Conservation (phyloP, 1,140 invertebrate genomes). For the Musca vetustissima region DNA sequence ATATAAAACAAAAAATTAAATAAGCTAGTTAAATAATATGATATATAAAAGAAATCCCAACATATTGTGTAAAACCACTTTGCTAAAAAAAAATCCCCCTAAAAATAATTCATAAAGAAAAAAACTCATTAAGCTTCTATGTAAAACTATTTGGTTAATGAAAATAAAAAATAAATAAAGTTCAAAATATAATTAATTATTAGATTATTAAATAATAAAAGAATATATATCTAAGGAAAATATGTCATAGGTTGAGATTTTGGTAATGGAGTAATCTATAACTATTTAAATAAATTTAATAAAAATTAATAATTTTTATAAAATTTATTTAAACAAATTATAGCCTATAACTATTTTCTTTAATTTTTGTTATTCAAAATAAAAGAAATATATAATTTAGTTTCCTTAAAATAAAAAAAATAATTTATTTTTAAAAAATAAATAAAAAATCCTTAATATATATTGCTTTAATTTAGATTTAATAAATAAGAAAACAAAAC, state of each 20-base stretch:
- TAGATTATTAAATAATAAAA: neutral
- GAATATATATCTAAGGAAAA: too few species aligned
- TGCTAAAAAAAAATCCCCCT: conserved; percentile 12
- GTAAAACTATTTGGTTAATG: conserved; percentile 16
- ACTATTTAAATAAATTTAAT: too few species aligned
- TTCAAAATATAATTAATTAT: neutral
- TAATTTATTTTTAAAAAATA: too few species aligned
- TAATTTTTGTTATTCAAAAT: too few species aligned
- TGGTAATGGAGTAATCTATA: too few species aligned
- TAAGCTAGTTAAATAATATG: conserved; percentile 11
- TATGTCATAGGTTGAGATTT: too few species aligned
- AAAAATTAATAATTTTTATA: too few species aligned
- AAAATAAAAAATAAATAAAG: conserved; percentile 6
- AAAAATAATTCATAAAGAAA: neutral
- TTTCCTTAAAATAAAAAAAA: too few species aligned
- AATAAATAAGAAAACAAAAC: conserved; percentile 16
- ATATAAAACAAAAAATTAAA: conserved; percentile 13
- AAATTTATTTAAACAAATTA: too few species aligned
- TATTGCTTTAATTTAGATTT: conserved; percentile 24
- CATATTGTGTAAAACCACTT: conserved; percentile 14
- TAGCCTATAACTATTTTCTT: too few species aligned
- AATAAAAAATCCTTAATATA: too few species aligned
- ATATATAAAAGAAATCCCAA: neutral
- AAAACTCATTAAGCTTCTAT: conserved; percentile 20
- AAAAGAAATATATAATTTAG: too few species aligned